phyloP scores from a whole-genome alignment of 2,113 vertebrate species.

The Solea senegalensis region DNA sequence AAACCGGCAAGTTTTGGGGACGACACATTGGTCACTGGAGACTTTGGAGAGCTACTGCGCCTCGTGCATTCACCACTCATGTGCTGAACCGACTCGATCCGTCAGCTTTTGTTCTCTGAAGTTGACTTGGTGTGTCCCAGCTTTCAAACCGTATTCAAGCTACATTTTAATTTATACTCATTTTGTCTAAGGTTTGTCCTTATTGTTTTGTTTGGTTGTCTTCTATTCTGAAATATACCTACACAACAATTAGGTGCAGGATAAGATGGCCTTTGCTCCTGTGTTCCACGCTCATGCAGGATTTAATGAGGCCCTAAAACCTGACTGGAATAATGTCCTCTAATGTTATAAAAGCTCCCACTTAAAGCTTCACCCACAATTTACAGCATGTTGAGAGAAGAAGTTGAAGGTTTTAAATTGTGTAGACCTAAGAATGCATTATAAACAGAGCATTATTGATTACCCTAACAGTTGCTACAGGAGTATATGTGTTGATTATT shows the following conservation, averaged over 20 bases:
- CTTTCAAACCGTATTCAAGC: too few relatives aligned
- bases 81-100: too few relatives aligned
- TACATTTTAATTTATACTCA: too few relatives aligned
- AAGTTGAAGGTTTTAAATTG: not conserved
- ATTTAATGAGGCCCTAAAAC: not conserved
- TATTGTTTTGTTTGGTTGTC: not conserved
- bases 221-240: not conserved
- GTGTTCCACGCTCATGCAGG: not conserved
- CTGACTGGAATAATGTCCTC: not conserved
- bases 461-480: not conserved
- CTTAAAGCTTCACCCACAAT: not conserved
- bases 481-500: not conserved
- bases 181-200: too few relatives aligned
- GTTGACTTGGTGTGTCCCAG: too few relatives aligned
- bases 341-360: not conserved
- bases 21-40: too few relatives aligned
- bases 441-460: not conserved
- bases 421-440: not conserved
- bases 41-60: too few relatives aligned
- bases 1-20: too few relatives aligned
- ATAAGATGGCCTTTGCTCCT: not conserved
- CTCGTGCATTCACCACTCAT: too few relatives aligned
- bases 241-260: not conserved
- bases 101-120: too few relatives aligned
- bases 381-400: not conserved